These are phyloP conservation scores for Drosophila bifasciata DNA, from an alignment of 1,140 invertebrate species.

Conservation along the genomic window DNA sequence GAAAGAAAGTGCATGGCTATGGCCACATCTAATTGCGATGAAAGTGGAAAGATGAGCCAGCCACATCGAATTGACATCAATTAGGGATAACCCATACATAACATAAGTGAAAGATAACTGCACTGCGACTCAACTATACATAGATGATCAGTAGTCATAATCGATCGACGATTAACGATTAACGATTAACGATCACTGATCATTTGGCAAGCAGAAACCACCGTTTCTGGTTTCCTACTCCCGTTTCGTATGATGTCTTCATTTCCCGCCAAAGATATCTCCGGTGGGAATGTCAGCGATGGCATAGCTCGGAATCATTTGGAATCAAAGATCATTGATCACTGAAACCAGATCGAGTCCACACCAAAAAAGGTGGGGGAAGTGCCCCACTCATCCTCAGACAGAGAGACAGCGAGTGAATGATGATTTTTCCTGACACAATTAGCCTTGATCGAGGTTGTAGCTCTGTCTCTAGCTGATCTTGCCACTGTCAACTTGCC, in stretches of 20 bases:
- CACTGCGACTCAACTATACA: constrained; percentile 15
- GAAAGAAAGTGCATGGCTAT: constrained; percentile 23
- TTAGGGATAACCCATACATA: constrained; percentile 44
- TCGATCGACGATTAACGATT: not conserved
- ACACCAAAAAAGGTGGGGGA: not conserved
- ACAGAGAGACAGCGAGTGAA: not conserved
- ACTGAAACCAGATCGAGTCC: constrained; percentile 2
- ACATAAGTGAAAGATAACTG: constrained; percentile 41
- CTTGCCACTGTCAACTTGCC: too few species aligned
- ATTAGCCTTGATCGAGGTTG: constrained; percentile 5
- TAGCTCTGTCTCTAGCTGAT: not conserved
- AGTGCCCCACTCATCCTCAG: constrained; percentile 10
- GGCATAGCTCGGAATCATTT: constrained; percentile 22
- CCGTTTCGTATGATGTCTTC: not conserved
- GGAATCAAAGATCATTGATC: constrained; percentile 12
- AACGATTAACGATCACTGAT: constrained; percentile 11
- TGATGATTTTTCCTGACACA: constrained; percentile 18
- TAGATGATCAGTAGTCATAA: constrained; percentile 3
- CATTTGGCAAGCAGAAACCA: constrained; percentile 10
- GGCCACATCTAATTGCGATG: constrained; percentile 42
- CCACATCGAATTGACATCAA: constrained; percentile 8
- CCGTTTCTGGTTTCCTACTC: constrained; percentile 9
- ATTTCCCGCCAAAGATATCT: constrained; percentile 30
- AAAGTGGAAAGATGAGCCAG: constrained; percentile 7
- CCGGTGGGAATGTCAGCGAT: not conserved